Evolutionary conservation across 2,797 vertebrate species (phyloP), one percentile per base, ranked within the genome.

Genomic region (Crenuchus spilurus): DNA sequence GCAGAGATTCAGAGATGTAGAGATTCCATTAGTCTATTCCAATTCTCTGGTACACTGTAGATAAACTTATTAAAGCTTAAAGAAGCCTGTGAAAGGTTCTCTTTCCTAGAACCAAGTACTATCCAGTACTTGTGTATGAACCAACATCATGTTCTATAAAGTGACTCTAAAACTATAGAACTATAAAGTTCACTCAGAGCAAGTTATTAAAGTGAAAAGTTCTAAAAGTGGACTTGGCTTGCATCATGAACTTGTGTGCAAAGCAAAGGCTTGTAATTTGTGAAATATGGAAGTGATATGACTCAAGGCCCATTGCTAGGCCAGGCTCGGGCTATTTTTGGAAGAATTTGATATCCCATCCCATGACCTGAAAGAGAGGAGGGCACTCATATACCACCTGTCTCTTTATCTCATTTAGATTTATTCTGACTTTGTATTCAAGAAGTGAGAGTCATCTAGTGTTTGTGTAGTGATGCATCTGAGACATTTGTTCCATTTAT

Each of bases 181-280:
- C n/a, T n/a, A n/a, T n/a, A n/a, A n/a, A n/a, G n/a, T n/a, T 31
- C 24, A 20, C 6, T 24, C 1, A 41, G 57, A 37, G 57, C 18
- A 35, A 16, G 39, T 69, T 52, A 54, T 39, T 67, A 67, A 62
- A 70, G 35, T 35, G 24, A 22, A n/a, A 30, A 44, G 58, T 61
- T 31, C 81, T 77, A 85, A 84, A 87, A 82, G 37, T 75, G 60
- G 63, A 72, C 20, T 49, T 24, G 9, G 49, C 71, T 80, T 85
- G 76, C 75, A 71, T 88, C 83, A 86, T 83, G 48, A 55, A 70
- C 70, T 82, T 82, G 76, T 82, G 76, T n/a, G 58, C 35, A 82
- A 46, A 46, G 51, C 54, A 74, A 72, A 81, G 58, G 31, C 44
- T 62, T 78, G 57, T 81, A 69, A 76, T 73, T 75, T 77, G 55